These are phyloP conservation scores for Steromphala cineraria DNA, from an alignment of 2,888 invertebrate genomes.

Conservation along the genomic window DNA sequence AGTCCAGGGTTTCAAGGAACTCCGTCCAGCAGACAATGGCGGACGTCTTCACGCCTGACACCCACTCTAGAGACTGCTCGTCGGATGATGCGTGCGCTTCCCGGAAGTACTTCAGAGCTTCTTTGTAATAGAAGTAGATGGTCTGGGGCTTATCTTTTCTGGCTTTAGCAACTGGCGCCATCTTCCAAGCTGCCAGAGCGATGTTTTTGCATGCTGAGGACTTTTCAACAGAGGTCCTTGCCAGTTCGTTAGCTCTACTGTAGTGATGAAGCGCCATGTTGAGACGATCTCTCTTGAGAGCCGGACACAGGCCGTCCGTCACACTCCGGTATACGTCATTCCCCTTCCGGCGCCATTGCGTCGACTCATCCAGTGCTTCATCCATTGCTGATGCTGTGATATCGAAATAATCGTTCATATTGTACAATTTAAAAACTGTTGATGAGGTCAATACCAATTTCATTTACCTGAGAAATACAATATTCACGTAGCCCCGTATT, in stretches of 20 bases:
- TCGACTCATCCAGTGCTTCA: too few relatives aligned
- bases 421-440: too few relatives aligned
- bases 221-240: background rate
- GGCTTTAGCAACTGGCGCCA: conserved; percentile 8
- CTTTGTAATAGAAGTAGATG: conserved; percentile 24
- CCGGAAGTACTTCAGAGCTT: conserved; percentile 30
- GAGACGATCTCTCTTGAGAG: background rate
- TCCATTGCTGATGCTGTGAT: too few relatives aligned
- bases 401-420: too few relatives aligned
- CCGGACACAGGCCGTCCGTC: background rate
- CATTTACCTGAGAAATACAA: too few relatives aligned
- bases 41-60: background rate
- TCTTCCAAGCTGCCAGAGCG: conserved; percentile 24
- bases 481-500: too few relatives aligned
- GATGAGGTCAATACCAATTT: too few relatives aligned
- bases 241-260: background rate
- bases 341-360: background rate
- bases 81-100: conserved; percentile 6
- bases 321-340: background rate
- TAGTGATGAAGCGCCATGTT: background rate
- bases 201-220: conserved; percentile 34
- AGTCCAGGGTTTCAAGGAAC: background rate
- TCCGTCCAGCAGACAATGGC: conserved; percentile 24
- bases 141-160: background rate
- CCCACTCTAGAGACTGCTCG: conserved; percentile 20